Conservation (phyloP, 2,113 vertebrate genomes). For the Gambusia holbrooki region DNA sequence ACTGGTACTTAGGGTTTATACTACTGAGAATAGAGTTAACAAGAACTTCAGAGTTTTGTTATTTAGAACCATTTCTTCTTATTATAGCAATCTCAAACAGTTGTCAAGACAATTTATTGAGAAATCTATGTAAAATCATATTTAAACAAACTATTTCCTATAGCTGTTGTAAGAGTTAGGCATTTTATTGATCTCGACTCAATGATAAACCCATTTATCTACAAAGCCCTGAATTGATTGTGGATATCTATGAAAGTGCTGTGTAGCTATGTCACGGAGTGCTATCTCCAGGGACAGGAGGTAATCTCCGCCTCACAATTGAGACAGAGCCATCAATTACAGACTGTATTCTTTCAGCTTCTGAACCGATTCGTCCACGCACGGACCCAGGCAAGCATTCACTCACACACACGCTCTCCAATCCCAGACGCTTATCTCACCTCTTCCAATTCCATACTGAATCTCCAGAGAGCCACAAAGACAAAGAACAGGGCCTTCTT, state of each 20-base stretch:
- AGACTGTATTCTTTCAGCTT: conserved; percentile 58
- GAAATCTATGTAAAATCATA: background rate
- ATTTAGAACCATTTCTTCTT: background rate
- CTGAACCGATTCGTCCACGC: conserved; percentile 39
- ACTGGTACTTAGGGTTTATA: background rate
- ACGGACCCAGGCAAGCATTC: conserved; percentile 9
- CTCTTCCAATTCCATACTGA: conserved; percentile 45
- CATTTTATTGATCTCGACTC: background rate
- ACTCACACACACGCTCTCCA: conserved; percentile 11
- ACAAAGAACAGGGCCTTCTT: conserved; percentile 60
- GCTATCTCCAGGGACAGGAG: conserved; percentile 35
- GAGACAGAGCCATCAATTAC: conserved; percentile 64
- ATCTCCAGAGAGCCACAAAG: conserved; percentile 58
- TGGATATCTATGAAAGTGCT: conserved; percentile 28
- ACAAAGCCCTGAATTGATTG: background rate
- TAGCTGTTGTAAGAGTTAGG: background rate
- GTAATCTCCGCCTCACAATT: conserved; percentile 54
- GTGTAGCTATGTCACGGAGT: conserved; percentile 15
- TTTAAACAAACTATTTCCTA: background rate
- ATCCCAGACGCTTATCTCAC: conserved; percentile 65
- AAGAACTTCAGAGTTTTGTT: background rate
- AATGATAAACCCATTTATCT: background rate
- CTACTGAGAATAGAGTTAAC: background rate
- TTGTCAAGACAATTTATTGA: background rate
- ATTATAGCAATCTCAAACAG: background rate